Percentiles rank a stretch among this genome's conserved stretches.
phyloP scores from a whole-genome alignment of 2,113 vertebrate genomes.

The Piprites chloris region DNA sequence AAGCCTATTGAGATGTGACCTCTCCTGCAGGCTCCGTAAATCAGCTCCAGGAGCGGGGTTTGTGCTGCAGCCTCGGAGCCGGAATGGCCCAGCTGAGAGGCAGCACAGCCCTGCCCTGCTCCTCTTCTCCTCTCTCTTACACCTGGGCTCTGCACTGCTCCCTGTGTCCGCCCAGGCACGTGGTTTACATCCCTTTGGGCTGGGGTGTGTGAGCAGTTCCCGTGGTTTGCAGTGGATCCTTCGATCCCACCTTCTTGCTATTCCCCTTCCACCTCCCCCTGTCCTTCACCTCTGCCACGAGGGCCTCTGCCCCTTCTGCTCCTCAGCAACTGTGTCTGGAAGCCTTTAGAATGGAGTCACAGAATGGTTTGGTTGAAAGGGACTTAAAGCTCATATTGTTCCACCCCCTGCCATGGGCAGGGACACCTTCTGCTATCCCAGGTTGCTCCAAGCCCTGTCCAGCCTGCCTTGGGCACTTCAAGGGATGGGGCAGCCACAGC shows the following conservation, averaged over 20 bases:
- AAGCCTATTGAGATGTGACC: slow-evolving; percentile 56
- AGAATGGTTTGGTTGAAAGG: background rate
- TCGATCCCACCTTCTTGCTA: fast-evolving
- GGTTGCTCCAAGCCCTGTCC: fast-evolving
- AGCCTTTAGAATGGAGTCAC: background rate
- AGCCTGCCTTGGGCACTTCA: background rate
- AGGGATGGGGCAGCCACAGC: background rate
- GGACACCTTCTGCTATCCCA: background rate
- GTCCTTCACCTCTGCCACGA: no score
- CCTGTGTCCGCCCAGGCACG: background rate
- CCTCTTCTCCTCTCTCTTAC: background rate
- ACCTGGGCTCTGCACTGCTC: background rate
- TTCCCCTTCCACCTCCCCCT: background rate
- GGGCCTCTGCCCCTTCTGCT: background rate
- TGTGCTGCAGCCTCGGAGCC: background rate
- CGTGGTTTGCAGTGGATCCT: background rate
- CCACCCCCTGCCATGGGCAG: background rate
- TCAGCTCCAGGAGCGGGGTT: background rate
- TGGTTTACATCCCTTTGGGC: fast-evolving
- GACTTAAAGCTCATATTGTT: background rate
- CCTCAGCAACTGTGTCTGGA: background rate
- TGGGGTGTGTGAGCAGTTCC: background rate
- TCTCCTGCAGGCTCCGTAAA: slow-evolving; percentile 40
- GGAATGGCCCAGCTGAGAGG: fast-evolving
- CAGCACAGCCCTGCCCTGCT: background rate